Evolutionary conservation across 2,888 invertebrate species (phyloP).

Genomic region (Meteorus colon): DNA sequence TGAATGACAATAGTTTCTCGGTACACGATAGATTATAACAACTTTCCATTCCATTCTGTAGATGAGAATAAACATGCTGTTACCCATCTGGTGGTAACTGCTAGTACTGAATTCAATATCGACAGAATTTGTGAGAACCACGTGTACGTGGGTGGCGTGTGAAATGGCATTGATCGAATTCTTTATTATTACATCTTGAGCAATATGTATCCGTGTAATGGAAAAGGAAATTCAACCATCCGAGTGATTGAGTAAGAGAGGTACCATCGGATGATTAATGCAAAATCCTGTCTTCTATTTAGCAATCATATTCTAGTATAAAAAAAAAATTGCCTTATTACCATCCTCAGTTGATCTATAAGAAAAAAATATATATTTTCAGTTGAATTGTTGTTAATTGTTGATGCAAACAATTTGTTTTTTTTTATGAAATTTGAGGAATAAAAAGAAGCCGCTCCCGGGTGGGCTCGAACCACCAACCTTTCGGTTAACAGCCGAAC

Average conservation of each 20-base stretch:
- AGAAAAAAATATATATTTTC: too few species aligned
- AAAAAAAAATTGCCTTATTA: too few species aligned
- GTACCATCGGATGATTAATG: too few species aligned
- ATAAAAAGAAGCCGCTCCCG: slow-evolving; percentile 81
- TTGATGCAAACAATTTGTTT: too few species aligned
- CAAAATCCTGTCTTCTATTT: too few species aligned
- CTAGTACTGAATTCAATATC: not conserved
- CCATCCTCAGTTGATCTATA: too few species aligned
- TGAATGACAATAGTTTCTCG: slow-evolving; percentile 57
- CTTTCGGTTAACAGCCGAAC: slow-evolving; percentile 98
- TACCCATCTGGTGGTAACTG: slow-evolving; percentile 40
- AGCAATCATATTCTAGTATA: too few species aligned
- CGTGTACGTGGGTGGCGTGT: not conserved
- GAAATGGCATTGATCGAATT: not conserved
- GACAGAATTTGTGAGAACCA: not conserved
- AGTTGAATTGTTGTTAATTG: too few species aligned
- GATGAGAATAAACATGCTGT: slow-evolving; percentile 45
- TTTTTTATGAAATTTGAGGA: too few species aligned
- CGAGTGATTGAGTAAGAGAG: too few species aligned
- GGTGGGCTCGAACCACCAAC: slow-evolving; percentile 99
- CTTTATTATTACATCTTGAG: not conserved
- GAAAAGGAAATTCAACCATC: not conserved
- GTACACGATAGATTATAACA: slow-evolving; percentile 31
- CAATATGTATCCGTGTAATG: not conserved
- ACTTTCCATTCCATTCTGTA: slow-evolving; percentile 14